These are phyloP conservation scores for Podocnemis expansa DNA, from an alignment of 2,113 vertebrate species.

Conservation along the genomic window DNA sequence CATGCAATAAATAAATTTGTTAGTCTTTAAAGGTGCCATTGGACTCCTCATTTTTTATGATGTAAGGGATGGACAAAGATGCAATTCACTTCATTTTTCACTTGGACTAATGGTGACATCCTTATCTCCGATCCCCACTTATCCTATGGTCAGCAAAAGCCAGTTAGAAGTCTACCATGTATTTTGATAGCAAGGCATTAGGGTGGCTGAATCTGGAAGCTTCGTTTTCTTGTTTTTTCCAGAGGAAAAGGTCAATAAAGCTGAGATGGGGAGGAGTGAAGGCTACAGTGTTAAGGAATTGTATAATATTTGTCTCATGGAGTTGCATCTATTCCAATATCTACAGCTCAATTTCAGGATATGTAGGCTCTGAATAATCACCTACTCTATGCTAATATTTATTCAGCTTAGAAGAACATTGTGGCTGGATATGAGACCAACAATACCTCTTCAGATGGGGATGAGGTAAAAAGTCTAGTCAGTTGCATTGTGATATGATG, in stretches of 20 bases:
- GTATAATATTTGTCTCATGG: neutral
- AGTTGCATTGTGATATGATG: neutral
- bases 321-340: neutral
- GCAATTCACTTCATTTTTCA: neutral
- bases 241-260: neutral
- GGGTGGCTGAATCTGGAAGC: neutral
- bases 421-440: neutral
- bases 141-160: neutral
- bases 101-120: neutral
- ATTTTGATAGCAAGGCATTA: neutral
- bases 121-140: neutral
- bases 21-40: too few relatives aligned
- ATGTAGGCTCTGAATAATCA: neutral
- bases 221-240: neutral
- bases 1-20: too few relatives aligned
- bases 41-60: too few relatives aligned
- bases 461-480: neutral
- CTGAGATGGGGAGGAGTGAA: neutral
- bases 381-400: neutral
- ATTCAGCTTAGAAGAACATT: neutral
- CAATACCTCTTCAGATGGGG: neutral
- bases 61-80: neutral
- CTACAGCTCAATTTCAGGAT: neutral
- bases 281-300: neutral
- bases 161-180: neutral